Conservation (phyloP, 1,140 invertebrate genomes). For the Belonocnema kinseyi region DNA sequence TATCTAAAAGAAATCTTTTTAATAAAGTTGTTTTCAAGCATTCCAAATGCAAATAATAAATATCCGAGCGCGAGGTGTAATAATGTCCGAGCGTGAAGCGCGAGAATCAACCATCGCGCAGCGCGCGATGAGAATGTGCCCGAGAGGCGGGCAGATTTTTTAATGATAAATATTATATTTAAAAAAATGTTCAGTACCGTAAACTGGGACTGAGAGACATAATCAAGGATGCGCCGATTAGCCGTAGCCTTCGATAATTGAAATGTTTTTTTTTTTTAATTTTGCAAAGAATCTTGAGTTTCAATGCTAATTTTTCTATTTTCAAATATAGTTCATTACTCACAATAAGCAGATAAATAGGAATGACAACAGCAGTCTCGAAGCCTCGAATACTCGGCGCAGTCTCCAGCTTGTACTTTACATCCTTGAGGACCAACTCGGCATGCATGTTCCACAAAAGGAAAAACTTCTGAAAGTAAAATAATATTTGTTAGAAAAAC, state of each 20-base stretch:
- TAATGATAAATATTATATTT: slow-evolving; percentile 1
- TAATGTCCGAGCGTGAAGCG: too few species aligned
- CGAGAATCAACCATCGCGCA: too few species aligned
- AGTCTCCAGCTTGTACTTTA: slow-evolving; percentile 78
- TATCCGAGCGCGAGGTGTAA: too few species aligned
- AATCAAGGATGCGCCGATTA: too few species aligned
- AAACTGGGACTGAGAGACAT: too few species aligned
- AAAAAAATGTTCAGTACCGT: neutral
- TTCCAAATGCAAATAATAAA: too few species aligned
- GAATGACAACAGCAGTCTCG: slow-evolving; percentile 82
- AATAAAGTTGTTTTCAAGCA: too few species aligned
- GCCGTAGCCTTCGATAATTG: too few species aligned
- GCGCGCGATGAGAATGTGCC: too few species aligned
- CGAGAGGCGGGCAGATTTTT: too few species aligned
- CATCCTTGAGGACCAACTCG: slow-evolving; percentile 79
- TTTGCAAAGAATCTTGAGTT: slow-evolving; percentile 12
- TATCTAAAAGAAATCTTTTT: too few species aligned
- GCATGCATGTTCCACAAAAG: slow-evolving; percentile 82
- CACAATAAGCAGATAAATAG: slow-evolving; percentile 78
- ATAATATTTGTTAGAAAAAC: slow-evolving; percentile 2
- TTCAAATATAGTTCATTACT: slow-evolving; percentile 57
- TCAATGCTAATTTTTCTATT: neutral
- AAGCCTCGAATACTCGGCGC: slow-evolving; percentile 79
- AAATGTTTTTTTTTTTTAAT: neutral
- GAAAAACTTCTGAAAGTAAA: slow-evolving; percentile 77